These are phyloP conservation scores for Mergus octosetaceus DNA, from an alignment of 2,797 vertebrate species.

Conservation along the genomic window DNA sequence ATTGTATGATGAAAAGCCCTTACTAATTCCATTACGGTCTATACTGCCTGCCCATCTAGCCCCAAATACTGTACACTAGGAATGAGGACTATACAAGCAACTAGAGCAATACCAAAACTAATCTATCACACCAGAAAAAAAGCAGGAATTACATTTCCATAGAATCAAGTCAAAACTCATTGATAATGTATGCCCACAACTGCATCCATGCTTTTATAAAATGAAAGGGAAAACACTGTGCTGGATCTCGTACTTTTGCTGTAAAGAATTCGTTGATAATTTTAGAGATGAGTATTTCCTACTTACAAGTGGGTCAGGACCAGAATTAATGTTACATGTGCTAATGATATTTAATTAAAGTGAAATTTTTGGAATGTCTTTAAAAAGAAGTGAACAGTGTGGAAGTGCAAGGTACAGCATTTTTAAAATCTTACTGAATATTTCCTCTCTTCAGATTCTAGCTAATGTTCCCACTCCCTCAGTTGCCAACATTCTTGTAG, in stretches of 20 bases:
- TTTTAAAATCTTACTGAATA: background rate
- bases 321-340: background rate
- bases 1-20: slow-evolving; percentile 14
- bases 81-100: background rate
- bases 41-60: background rate
- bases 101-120: background rate
- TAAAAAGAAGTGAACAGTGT: background rate
- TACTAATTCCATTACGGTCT: background rate
- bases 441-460: background rate
- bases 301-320: background rate
- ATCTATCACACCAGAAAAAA: background rate
- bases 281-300: background rate
- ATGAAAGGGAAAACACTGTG: background rate
- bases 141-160: background rate
- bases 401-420: background rate
- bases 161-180: background rate
- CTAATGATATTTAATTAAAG: background rate
- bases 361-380: background rate
- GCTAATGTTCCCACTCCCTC: background rate
- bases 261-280: background rate
- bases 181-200: background rate
- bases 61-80: background rate
- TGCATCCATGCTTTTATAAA: background rate
- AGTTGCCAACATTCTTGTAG: background rate
- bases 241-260: background rate